phyloP scores from a whole-genome alignment of 2,888 invertebrate species.

The Mycalesis mineus region DNA sequence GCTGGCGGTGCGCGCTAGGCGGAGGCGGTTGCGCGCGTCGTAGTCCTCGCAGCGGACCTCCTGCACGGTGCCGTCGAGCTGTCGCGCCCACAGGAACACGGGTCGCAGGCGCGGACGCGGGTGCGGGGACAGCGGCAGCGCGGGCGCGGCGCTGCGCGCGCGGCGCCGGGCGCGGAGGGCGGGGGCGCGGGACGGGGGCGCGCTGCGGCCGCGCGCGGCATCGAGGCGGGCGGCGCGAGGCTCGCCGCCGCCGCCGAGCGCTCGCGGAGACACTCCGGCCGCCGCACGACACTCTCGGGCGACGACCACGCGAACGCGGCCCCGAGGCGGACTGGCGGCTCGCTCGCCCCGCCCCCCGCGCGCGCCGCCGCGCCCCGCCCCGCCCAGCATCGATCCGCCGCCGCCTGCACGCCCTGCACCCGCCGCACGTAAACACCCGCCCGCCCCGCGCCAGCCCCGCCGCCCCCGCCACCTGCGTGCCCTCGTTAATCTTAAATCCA shows the following conservation, averaged over 20 bases:
- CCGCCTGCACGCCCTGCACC: constrained; percentile 74
- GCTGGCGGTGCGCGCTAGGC: constrained; percentile 87
- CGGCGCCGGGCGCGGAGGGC: constrained; percentile 76
- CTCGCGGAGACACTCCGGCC: constrained; percentile 71
- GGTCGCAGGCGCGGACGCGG: constrained; percentile 87
- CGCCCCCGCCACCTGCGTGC: constrained; percentile 44
- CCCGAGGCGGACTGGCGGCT: constrained; percentile 67
- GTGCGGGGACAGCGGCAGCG: constrained; percentile 69
- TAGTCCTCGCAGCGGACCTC: constrained; percentile 93
- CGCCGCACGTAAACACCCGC: constrained; percentile 41
- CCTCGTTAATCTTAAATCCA: constrained; percentile 71
- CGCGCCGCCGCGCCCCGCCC: constrained; percentile 58
- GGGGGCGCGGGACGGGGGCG: constrained; percentile 48
- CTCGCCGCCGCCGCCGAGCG: constrained; percentile 74
- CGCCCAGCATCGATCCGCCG: constrained; percentile 49
- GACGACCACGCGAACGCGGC: constrained; percentile 75
- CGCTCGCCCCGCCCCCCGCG: constrained; percentile 43
- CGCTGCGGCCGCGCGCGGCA: constrained; percentile 73
- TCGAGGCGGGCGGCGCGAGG: constrained; percentile 74
- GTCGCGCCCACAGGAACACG: constrained; percentile 91
- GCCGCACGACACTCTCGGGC: constrained; percentile 59
- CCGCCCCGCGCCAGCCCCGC: constrained; percentile 40
- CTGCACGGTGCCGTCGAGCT: constrained; percentile 87
- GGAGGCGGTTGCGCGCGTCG: constrained; percentile 90
- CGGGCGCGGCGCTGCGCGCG: constrained; percentile 56